phyloP scores from a whole-genome alignment of 2,888 invertebrate species.

The Amiota mariae region DNA sequence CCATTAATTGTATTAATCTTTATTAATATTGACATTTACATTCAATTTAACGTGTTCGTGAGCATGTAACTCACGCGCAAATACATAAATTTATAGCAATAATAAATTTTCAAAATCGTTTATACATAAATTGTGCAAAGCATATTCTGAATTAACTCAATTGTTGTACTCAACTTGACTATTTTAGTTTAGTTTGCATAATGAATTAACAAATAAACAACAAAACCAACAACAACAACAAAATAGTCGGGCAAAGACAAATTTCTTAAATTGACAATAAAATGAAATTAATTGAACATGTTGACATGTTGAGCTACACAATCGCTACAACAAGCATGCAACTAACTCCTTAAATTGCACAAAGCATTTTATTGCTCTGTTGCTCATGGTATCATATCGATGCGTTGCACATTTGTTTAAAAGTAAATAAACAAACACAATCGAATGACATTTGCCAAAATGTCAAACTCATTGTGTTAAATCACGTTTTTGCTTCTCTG shows the following conservation, averaged over 20 bases:
- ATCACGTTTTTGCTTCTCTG: conserved; percentile 9
- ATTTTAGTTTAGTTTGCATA: neutral
- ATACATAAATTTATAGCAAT: conserved; percentile 14
- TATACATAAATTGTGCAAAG: conserved; percentile 9
- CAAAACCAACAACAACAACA: neutral
- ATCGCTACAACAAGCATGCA: neutral
- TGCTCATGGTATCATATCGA: no score
- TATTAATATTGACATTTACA: conserved; percentile 28
- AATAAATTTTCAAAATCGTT: neutral
- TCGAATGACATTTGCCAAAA: conserved; percentile 21
- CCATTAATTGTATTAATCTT: conserved; percentile 28
- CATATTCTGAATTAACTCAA: neutral
- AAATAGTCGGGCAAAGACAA: neutral
- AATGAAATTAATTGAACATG: conserved; percentile 22
- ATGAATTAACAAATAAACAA: no score
- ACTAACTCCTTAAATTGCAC: conserved; percentile 18
- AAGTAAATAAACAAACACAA: neutral
- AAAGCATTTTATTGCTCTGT: neutral
- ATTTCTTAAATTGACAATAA: conserved; percentile 24
- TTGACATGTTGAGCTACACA: neutral
- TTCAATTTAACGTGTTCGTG: conserved; percentile 2
- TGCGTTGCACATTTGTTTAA: neutral
- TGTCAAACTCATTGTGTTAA: conserved; percentile 21
- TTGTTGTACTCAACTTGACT: neutral
- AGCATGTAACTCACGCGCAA: neutral